Evolutionary conservation across 2,888 invertebrate species (phyloP).

Genomic region (Tenthredo mesomela): DNA sequence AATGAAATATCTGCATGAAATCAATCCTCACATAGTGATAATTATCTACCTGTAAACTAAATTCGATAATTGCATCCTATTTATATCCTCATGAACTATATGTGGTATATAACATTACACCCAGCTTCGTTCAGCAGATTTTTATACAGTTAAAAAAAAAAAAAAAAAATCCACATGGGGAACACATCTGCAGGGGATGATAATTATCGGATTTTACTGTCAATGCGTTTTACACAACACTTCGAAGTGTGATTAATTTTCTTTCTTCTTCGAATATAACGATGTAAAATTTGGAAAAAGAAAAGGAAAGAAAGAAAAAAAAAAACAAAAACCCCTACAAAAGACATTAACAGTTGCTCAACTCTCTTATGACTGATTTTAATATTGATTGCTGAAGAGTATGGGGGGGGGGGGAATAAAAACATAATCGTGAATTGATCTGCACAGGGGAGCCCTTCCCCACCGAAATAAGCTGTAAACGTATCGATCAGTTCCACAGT

Average conservation of each 20-base stretch:
- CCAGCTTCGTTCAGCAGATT: no score
- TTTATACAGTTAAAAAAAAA: background rate
- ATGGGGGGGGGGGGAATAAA: background rate
- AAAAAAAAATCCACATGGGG: background rate
- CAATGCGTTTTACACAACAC: background rate
- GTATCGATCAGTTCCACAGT: background rate
- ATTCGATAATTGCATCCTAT: background rate
- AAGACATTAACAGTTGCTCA: background rate
- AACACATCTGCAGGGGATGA: background rate
- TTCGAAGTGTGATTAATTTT: slow-evolving; percentile 10
- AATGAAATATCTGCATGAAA: background rate
- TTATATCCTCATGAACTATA: background rate
- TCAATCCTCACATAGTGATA: background rate
- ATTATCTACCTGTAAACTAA: background rate
- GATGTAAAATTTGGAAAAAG: background rate
- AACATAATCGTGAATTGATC: background rate
- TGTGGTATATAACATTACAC: no score
- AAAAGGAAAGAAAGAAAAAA: background rate
- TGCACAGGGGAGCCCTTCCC: background rate
- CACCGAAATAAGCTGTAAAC: background rate
- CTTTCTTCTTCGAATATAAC: background rate
- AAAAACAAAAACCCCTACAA: background rate
- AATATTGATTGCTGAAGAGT: background rate
- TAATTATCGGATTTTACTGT: slow-evolving; percentile 2
- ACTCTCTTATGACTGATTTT: background rate